Evolutionary conservation across 2,113 vertebrate genomes (phyloP), one percentile per base, ranked within the genome.

Genomic region (Leiothrix lutea): DNA sequence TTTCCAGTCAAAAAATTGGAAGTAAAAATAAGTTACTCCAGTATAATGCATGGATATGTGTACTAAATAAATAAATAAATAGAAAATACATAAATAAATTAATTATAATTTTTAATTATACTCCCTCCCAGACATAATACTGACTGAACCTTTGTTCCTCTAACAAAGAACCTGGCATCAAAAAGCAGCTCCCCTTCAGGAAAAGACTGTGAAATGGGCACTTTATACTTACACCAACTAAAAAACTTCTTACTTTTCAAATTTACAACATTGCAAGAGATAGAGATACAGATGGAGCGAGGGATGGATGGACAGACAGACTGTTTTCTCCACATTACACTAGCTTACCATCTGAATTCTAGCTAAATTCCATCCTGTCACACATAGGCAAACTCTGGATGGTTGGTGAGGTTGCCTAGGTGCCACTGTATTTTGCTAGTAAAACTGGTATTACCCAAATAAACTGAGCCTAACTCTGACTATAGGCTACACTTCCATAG

Each of bases 251-350:
- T 80, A n/a, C 12, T 51, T 78, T 50, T 28, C 45, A 25, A 80
- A 86, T 50, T 70, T 24, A 20, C 20, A 56, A 4, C 16, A 26
- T 4, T 6, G 4, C 44, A 58, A 84, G 40, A 78, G 28, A n/a
- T 19, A 47, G 57, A 36, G 19, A 36, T 42, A 64, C 2, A 40
- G n/a, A 47, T 1, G 5, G 20, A 71, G 1, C 31, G n/a, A 78
- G 3, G 29, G 38, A 64, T 0, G 8, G 21, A 58, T 2, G n/a
- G 33, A 61, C 0, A 5, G n/a, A 28, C 8, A 14, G 40, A 57
- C 23, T 28, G 3, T 67, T 86, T 36, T 57, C 35, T 78, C 31
- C 29, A 45, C 15, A 26, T 40, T 38, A 45, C 14, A 24, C 29
- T 31, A 28, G 7, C 16, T 7, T 53, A 26, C 44, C 14, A 16